These are phyloP conservation scores for Omphaloscelis lunosa DNA, from an alignment of 2,888 invertebrate genomes.

Conservation along the genomic window DNA sequence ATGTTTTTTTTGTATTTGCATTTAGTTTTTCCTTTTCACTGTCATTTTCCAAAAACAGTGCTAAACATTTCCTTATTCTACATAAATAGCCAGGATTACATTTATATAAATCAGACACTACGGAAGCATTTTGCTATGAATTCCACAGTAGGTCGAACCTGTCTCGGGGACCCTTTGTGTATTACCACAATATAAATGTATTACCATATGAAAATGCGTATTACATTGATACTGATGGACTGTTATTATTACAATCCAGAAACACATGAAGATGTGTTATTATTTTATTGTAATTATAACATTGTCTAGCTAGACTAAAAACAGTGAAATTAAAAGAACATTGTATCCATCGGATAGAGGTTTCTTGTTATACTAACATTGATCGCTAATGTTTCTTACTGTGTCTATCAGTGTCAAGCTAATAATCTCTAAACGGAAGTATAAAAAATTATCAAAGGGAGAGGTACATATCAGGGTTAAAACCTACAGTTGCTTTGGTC, in stretches of 20 bases:
- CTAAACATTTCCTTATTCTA: background rate
- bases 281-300: background rate
- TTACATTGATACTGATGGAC: background rate
- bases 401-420: background rate
- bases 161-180: background rate
- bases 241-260: background rate
- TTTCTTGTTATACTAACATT: background rate
- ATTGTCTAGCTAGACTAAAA: background rate
- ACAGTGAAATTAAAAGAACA: background rate
- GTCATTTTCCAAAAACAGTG: background rate
- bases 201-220: background rate
- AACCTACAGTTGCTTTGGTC: background rate
- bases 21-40: background rate
- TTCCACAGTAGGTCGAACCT: background rate
- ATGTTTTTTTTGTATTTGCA: slow-evolving; percentile 45
- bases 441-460: background rate
- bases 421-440: background rate
- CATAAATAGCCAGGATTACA: background rate
- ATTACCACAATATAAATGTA: background rate
- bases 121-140: background rate
- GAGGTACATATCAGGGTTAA: background rate
- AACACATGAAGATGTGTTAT: background rate
- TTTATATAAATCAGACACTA: background rate
- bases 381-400: background rate
- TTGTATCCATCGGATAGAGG: background rate